These are phyloP conservation scores for Eptesicus fuscus DNA, from an alignment of 2,113 vertebrate genomes.

Conservation along the genomic window DNA sequence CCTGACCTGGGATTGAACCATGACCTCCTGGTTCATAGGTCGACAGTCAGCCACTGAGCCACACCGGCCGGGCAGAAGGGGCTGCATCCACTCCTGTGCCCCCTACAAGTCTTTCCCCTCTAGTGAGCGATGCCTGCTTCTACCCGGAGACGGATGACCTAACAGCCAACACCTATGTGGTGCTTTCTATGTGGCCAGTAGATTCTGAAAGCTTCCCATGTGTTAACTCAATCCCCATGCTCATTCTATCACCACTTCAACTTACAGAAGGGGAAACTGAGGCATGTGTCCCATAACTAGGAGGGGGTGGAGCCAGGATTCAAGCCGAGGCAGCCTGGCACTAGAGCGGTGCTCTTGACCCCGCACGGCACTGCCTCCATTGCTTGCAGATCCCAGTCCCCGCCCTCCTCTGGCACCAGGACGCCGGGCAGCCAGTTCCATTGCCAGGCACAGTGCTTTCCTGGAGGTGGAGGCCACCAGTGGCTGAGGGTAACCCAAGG, in stretches of 20 bases:
- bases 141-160: neutral
- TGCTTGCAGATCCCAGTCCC: neutral
- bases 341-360: neutral
- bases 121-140: neutral
- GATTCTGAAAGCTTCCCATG: neutral
- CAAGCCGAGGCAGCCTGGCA: rapidly evolving
- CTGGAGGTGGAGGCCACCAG: neutral
- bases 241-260: neutral
- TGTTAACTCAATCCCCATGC: neutral
- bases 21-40: no score
- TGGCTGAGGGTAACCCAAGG: neutral
- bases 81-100: neutral
- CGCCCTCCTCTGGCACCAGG: neutral
- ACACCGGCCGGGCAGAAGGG: neutral
- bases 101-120: neutral
- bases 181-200: neutral
- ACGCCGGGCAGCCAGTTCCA: neutral
- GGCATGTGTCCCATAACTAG: neutral
- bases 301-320: neutral
- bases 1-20: no score
- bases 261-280: neutral
- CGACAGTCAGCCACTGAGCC: no score
- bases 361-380: rapidly evolving
- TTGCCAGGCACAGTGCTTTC: neutral
- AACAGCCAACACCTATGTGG: neutral